Conservation (phyloP, 2,113 vertebrate species). For the Ancistrus triradiatus region DNA sequence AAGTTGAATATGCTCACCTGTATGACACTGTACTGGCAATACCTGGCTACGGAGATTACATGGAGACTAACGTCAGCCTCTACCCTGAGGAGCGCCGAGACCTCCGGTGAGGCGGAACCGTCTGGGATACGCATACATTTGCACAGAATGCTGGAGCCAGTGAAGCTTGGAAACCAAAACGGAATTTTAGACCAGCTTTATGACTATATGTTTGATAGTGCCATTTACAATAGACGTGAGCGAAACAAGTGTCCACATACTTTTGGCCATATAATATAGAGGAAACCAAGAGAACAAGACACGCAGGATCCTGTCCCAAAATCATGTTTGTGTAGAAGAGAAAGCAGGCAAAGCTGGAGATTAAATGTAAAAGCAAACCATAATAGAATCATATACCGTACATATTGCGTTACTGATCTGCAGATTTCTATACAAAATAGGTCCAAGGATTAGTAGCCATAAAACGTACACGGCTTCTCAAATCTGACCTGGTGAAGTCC, state of each 20-base stretch:
- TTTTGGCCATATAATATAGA: neutral
- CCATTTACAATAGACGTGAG: too few relatives aligned
- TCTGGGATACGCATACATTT: too few relatives aligned
- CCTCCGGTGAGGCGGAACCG: too few relatives aligned
- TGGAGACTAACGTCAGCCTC: too few relatives aligned
- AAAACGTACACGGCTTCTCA: constrained; percentile 30
- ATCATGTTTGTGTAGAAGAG: constrained; percentile 19
- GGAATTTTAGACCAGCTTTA: too few relatives aligned
- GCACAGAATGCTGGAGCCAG: too few relatives aligned
- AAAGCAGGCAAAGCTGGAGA: constrained; percentile 37
- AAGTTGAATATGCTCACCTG: too few relatives aligned
- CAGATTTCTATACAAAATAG: constrained; percentile 32
- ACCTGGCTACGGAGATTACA: too few relatives aligned
- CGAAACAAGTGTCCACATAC: neutral
- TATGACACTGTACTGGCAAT: too few relatives aligned
- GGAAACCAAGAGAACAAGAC: neutral
- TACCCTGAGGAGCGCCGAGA: too few relatives aligned
- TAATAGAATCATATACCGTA: constrained; percentile 47
- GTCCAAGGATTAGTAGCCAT: constrained; percentile 53
- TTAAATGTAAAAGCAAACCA: constrained; percentile 48
- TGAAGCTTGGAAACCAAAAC: too few relatives aligned
- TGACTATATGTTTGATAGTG: too few relatives aligned
- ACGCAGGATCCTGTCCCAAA: constrained; percentile 16
- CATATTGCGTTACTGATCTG: constrained; percentile 42
- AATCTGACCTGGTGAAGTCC: constrained; percentile 38